Conservation (phyloP, 2,888 invertebrate species). For the Sinhomidia bicolor region DNA sequence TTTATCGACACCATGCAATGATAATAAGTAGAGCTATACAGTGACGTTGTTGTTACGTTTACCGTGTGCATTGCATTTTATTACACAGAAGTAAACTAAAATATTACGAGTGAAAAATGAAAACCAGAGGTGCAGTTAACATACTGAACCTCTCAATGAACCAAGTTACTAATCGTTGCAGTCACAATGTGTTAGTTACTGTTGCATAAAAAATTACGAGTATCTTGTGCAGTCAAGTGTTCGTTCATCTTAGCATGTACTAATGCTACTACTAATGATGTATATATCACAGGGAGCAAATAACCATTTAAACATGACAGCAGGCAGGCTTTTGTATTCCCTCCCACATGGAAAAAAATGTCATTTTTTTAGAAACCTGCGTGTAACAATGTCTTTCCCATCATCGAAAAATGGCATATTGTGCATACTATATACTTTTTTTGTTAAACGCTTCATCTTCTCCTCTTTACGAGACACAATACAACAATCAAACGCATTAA, state of each 20-base stretch:
- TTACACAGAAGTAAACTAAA: no score
- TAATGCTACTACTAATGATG: no score
- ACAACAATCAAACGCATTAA: conserved; percentile 59
- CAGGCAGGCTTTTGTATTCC: conserved; percentile 47
- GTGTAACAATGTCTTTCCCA: conserved; percentile 68
- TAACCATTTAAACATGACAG: conserved; percentile 56
- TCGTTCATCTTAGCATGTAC: no score
- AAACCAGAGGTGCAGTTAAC: conserved; percentile 19
- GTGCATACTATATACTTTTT: no score
- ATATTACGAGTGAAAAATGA: no score
- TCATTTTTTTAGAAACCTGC: conserved; percentile 47
- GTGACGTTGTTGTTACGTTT: not conserved
- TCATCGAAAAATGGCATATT: not conserved
- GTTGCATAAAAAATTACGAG: conserved; percentile 38
- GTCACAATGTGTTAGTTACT: conserved; percentile 22
- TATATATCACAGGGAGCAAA: not conserved
- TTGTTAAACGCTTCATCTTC: conserved; percentile 43
- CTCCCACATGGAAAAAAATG: not conserved
- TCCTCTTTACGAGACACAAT: conserved; percentile 23
- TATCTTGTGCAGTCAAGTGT: not conserved
- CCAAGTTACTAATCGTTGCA: conserved; percentile 24
- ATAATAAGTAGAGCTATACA: conserved; percentile 1
- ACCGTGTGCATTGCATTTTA: no score
- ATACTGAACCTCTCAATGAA: not conserved
- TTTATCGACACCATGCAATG: conserved; percentile 62